These are phyloP conservation scores for Eidolon dupreanum DNA, from an alignment of 2,797 vertebrate genomes.

Conservation along the genomic window DNA sequence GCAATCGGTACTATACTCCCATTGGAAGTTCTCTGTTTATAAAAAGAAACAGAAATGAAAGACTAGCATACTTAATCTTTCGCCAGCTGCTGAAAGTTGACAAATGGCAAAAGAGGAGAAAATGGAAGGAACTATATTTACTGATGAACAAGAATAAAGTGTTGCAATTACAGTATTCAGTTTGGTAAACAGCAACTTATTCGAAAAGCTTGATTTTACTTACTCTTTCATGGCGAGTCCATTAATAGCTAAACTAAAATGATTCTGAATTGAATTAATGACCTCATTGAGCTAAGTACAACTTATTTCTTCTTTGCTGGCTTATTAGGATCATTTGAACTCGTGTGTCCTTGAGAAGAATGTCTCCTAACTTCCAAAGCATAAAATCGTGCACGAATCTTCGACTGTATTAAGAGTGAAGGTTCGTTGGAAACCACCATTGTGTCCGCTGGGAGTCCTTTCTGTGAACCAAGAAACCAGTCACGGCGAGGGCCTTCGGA, in stretches of 20 bases:
- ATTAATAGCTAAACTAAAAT: constrained; percentile 52
- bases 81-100: constrained; percentile 28
- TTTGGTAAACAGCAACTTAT: constrained; percentile 18
- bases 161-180: background rate
- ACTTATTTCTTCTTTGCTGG: background rate
- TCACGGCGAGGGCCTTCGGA: background rate
- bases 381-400: background rate
- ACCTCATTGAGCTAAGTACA: background rate
- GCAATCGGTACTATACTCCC: background rate
- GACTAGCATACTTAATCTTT: constrained; percentile 9
- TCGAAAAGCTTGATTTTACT: constrained; percentile 47
- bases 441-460: background rate
- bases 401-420: background rate
- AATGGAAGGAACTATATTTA: constrained; percentile 44
- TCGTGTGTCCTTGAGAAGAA: background rate
- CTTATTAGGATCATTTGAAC: background rate
- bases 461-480: background rate
- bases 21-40: background rate
- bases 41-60: constrained; percentile 48
- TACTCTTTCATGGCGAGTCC: background rate
- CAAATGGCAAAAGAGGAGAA: constrained; percentile 3
- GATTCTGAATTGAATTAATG: constrained; percentile 9
- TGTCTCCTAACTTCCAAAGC: background rate
- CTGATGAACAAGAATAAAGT: constrained; percentile 34
- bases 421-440: background rate